Conservation (phyloP, 2,797 vertebrate genomes). For the Muscicapa comitata region DNA sequence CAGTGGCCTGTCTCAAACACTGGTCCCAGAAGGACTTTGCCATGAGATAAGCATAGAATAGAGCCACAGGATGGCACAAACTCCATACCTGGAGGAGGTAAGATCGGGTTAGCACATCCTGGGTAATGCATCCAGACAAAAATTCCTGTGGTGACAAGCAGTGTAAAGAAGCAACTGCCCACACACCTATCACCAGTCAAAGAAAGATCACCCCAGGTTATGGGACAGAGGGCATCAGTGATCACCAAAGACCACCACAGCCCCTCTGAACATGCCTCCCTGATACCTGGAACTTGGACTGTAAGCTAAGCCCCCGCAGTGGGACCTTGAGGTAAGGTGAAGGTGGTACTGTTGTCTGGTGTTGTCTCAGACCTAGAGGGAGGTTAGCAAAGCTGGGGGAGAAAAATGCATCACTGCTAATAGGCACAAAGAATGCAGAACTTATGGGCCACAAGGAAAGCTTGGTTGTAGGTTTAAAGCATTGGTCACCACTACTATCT, state of each 20-base stretch:
- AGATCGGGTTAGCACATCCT: neutral
- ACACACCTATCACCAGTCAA: neutral
- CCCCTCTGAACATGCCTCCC: neutral
- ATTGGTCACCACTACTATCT: neutral
- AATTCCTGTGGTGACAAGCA: neutral
- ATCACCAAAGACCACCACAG: neutral
- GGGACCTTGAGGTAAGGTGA: neutral
- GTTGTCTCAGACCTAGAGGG: neutral
- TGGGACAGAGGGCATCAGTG: rapidly evolving
- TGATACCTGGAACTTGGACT: neutral
- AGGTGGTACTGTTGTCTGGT: neutral
- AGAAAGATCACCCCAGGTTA: neutral
- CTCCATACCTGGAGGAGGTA: neutral
- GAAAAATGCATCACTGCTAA: neutral
- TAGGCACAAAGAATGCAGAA: neutral
- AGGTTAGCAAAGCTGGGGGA: neutral
- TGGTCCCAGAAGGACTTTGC: neutral
- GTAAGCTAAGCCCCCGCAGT: neutral
- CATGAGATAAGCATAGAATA: neutral
- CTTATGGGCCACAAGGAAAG: neutral
- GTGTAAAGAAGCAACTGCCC: neutral
- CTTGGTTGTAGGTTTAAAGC: neutral
- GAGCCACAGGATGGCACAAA: neutral
- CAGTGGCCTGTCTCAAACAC: neutral
- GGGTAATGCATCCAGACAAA: neutral